Evolutionary conservation across 2,797 vertebrate species (phyloP), one percentile per base, ranked within the genome.

Genomic region (Potorous gilbertii): DNA sequence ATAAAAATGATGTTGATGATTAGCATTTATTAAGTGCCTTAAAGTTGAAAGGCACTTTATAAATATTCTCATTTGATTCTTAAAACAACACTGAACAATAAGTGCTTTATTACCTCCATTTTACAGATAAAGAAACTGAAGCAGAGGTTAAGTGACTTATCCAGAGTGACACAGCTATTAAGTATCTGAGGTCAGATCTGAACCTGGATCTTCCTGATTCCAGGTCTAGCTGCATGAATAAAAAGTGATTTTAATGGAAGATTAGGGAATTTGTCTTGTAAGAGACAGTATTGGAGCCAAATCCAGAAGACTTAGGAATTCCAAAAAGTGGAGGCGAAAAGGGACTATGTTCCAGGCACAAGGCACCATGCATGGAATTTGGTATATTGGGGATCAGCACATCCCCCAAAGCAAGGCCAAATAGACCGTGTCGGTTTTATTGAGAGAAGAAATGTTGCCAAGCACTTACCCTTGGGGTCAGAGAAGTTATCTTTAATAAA

Each of bases 401-500:
- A 24, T 56, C 91, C 93, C n/a, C 52, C 56, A 95, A 95, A 96
- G 28, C 93, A 54, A 56, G 89, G 90, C 62, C 56, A 74, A 95
- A 94, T 93, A 91, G 59, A 94, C 55, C 93, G 54, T 90, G 90
- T 97, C 93, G 91, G 62, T 92, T 92, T 97, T 96, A 97, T 96
- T 97, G 96, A 97, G 95, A 95, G 55, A 97, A 97, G 97, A 98
- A 98, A 98, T 97, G 98, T 98, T 98, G 97, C 98, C 97, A 98
- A 98, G 98, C 98, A 98, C 98, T 98, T 98, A 98, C 98, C 98
- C 98, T 98, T 97, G 96, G 95, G 98, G 98, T 98, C 98, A 98
- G 98, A 99, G 98, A 99, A 98, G 98, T 98, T 97, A 97, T 98
- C 98, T 98, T 98, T 98, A 98, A 98, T 98, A 98, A 98, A 98